Evolutionary conservation across 2,113 vertebrate species (phyloP).

Genomic region (human (Homo sapiens)): GRCh38 chr3:68478001-68478500

Average conservation of each 20-base stretch:
- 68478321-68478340: conserved; percentile 27
- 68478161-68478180: conserved; percentile 17
- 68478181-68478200: conserved; percentile 57
- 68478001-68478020: not conserved
- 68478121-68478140: not conserved
- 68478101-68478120: not conserved
- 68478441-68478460: not conserved
- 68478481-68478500: conserved; percentile 23
- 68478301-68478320: not conserved
- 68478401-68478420: not conserved
- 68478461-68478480: not conserved
- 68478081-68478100: not conserved
- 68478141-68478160: not conserved
- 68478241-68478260: not conserved
- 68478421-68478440: not conserved
- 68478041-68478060: not conserved
- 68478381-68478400: not conserved
- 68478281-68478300: conserved; percentile 5
- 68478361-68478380: not conserved
- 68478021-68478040: not conserved
- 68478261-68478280: not conserved
- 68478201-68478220: conserved; percentile 62
- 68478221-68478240: conserved; percentile 23
- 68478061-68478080: not conserved
- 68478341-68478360: not conserved